Evolutionary conservation across 2,797 vertebrate genomes (phyloP), one percentile per base, ranked within the genome.

Genomic region (Micrastur ruficollis): DNA sequence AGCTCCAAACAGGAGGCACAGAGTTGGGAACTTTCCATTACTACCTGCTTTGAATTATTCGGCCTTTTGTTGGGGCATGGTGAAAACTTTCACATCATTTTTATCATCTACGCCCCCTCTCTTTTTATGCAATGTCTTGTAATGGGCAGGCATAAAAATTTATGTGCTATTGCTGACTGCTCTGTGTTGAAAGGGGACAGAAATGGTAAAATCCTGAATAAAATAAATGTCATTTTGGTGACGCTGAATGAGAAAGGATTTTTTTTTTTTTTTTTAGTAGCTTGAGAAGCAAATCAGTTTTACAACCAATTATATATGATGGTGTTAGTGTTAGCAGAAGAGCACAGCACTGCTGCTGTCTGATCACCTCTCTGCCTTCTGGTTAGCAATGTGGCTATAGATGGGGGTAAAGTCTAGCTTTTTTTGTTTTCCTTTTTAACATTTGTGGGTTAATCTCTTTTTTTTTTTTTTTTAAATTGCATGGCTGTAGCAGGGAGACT

Each of bases 101-200:
- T 96, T 71, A 96, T 87, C 82, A 84, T 68, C 66, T 72, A 74
- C 34, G 12, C 36, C 52, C 50, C 49, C 29, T 85, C 76, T 96
- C 76, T 84, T 86, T 88, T 96, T 85, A 79, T 66, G 86, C 67
- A 95, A 83, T 27, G 12, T 38, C 66, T 94, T 87, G 47, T 59
- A 92, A 84, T 44, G 74, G 67, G 63, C 44, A 89, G 81, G 22
- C 44, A 79, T 95, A 88, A 96, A 92, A 97, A 73, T 72, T 47
- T 55, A 56, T 84, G 38, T 62, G 66, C 83, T 81, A 4, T 29
- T 89, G 50, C 80, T 70, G 80, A 73, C 90, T 91, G 70, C 89
- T 84, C 61, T 56, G n/a, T 52, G 27, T 79, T 76, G 92, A 74
- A 96, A 92, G 44, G 32, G 84, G 36, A 76, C 4, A 56, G 50